A percentile compares a stretch with the other conserved stretches of the same genome.
Evolutionary conservation across 2,888 invertebrate species (phyloP).

Genomic region (Sipha maydis): DNA sequence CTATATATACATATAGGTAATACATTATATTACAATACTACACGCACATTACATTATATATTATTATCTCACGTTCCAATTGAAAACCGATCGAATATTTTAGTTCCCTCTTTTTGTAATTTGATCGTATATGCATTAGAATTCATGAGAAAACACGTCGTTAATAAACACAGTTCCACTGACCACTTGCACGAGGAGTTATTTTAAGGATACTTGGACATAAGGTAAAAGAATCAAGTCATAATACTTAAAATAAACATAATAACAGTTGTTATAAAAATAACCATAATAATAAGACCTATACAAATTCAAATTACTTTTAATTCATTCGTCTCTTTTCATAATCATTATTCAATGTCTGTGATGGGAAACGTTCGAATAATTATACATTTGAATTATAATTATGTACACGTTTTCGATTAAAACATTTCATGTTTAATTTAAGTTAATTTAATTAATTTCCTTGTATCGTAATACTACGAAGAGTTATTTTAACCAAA

Average conservation of each 20-base stretch:
- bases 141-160: constrained; percentile 39
- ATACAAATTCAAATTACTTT: not conserved
- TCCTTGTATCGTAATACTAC: not conserved
- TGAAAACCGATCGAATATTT: constrained; percentile 20
- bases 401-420: constrained; percentile 11
- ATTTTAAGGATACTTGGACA: not conserved
- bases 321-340: not conserved
- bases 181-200: not conserved
- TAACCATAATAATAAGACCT: not conserved
- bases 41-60: not conserved
- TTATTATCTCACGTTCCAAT: constrained; percentile 29
- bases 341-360: not conserved
- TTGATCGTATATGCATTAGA: not conserved
- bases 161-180: constrained; percentile 10
- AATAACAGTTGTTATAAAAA: not conserved
- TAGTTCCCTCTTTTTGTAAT: not conserved
- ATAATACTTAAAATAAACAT: not conserved
- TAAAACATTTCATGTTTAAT: not conserved
- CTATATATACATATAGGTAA: not conserved
- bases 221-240: not conserved
- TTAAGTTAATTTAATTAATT: not conserved
- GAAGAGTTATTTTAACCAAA: not conserved
- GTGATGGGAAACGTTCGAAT: not conserved
- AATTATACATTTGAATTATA: not conserved
- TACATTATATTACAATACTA: not conserved